Percentiles rank a stretch among this genome's conserved stretches.
phyloP scores from a whole-genome alignment of 1,140 invertebrate genomes.

The Drosophila tropicalis region DNA sequence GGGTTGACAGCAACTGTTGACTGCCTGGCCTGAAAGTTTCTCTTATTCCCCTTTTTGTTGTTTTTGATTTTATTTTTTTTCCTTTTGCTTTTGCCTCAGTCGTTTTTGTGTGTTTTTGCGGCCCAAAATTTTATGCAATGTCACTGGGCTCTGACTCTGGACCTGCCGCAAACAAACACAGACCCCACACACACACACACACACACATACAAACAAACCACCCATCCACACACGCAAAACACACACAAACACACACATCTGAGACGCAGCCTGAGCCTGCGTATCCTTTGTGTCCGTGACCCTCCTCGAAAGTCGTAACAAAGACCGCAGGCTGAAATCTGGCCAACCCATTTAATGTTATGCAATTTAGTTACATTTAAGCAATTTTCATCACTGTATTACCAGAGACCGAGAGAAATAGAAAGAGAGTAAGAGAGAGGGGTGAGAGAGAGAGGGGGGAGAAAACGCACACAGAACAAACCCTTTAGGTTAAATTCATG shows the following conservation, averaged over 20 bases:
- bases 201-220: neutral
- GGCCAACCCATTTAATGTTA: constrained; percentile 60
- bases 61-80: no score
- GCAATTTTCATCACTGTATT: constrained; percentile 18
- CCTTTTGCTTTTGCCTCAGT: neutral
- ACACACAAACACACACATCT: constrained; percentile 33
- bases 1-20: constrained; percentile 51
- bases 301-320: constrained; percentile 39
- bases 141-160: constrained; percentile 10
- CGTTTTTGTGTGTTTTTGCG: neutral
- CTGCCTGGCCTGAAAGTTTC: constrained; percentile 22
- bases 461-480: neutral
- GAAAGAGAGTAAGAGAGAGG: neutral
- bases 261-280: constrained; percentile 15
- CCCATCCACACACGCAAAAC: neutral
- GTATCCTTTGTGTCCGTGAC: constrained; percentile 41
- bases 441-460: neutral
- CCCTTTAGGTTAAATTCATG: neutral
- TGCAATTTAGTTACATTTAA: constrained; percentile 24
- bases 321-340: constrained; percentile 30
- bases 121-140: constrained; percentile 21
- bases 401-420: neutral
- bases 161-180: constrained; percentile 11
- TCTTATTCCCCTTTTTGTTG: neutral
- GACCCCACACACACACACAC: neutral